Percentiles rank a stretch among this genome's conserved stretches.
Evolutionary conservation across 2,113 vertebrate genomes (phyloP).

Genomic region (Thamnaconus septentrionalis): DNA sequence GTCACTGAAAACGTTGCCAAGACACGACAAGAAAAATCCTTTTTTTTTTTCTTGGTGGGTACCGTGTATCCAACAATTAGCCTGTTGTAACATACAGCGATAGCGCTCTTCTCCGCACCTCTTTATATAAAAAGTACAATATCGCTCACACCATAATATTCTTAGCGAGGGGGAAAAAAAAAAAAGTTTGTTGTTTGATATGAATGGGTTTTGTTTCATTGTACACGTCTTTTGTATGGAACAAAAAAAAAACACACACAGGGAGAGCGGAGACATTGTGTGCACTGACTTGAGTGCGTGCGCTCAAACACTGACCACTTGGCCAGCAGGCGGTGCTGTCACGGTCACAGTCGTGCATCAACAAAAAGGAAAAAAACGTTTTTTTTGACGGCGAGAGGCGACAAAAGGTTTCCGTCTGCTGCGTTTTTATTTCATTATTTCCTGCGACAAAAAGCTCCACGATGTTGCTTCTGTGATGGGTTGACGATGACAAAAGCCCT

Average conservation of each 20-base stretch:
- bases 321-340: slow-evolving; percentile 1
- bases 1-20: no score
- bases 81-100: slow-evolving; percentile 71
- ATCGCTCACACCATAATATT: slow-evolving; percentile 64
- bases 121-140: slow-evolving; percentile 75
- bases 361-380: slow-evolving; percentile 26
- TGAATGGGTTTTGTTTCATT: slow-evolving; percentile 86
- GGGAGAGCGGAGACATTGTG: slow-evolving; percentile 75
- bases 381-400: slow-evolving; percentile 6
- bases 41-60: slow-evolving; percentile 78
- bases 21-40: no score
- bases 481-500: background rate
- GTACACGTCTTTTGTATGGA: slow-evolving; percentile 94
- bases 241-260: slow-evolving; percentile 12
- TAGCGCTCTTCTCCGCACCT: slow-evolving; percentile 80
- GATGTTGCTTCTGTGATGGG: no score
- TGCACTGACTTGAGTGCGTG: slow-evolving; percentile 32
- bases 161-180: slow-evolving; percentile 39
- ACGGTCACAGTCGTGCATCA: slow-evolving; percentile 39
- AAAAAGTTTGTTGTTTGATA: slow-evolving; percentile 84
- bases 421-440: no score
- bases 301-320: slow-evolving; percentile 14
- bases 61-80: slow-evolving; percentile 91
- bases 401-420: slow-evolving; percentile 1
- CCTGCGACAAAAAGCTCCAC: no score